Evolutionary conservation across 2,888 invertebrate species (phyloP), one percentile per base, ranked within the genome.

Genomic region (Andricus curvator): DNA sequence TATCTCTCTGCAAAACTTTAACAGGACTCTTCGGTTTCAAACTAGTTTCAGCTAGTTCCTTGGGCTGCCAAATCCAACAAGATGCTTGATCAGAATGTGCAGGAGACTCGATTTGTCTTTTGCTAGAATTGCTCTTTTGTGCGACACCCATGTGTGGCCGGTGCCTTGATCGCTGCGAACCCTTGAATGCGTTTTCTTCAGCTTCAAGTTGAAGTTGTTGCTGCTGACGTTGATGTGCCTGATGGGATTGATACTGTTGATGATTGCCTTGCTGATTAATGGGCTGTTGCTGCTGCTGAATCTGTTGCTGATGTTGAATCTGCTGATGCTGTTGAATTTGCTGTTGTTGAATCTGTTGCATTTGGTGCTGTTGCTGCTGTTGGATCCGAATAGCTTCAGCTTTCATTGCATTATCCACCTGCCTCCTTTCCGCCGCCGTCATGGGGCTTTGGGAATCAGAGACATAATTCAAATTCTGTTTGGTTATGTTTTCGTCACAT

Each of bases 21-120:
- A 90, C 88, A 2, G 88, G 90, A 79, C 88, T 89, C 68, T 88
- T 90, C 64, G 86, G 84, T 62, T 88, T 90, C 1, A 79, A n/a
- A 15, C 82, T 62, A 68, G 83, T 86, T 44, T 88, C 88, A 1
- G 65, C 62, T 6, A 65, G 70, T 4, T 89, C 86, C 62, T 86
- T 88, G 13, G 78, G 80, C 60, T 86, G 88, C 51, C 83, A 84
- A 56, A 84, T 85, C 25, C 78, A 82, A 77, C 82, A 82, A 44
- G 83, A 82, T 67, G 77, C 51, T 62, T 80, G 84, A 25, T 87
- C 87, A 11, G 83, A 76, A 78, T 88, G 89, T 9, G 87, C 86
- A 0, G 89, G 86, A 20, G 90, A 90, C 78, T 85, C 87, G 17
- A 82, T 77, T 79, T 88, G 88, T 60, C 87, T 82, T 60, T 89